Evolutionary conservation across 1,140 invertebrate species (phyloP).

Genomic region (Ganaspis sp.): DNA sequence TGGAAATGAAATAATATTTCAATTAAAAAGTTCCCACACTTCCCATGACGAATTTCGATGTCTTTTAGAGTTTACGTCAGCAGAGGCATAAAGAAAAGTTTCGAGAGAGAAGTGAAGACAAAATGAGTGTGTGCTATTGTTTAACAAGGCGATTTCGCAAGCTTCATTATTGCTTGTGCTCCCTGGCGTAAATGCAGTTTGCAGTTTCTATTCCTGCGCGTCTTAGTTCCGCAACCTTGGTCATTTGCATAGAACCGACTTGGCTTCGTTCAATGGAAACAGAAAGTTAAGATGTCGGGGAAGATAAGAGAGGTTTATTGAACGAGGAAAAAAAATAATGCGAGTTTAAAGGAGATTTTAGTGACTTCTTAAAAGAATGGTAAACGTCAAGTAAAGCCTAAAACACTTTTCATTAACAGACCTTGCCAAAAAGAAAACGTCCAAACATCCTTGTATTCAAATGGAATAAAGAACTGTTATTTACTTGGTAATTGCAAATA

Average conservation of each 20-base stretch:
- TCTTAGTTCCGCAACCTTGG: constrained; percentile 6
- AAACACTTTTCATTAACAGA: no score
- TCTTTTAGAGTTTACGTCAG: neutral
- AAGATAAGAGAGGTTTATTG: constrained; percentile 13
- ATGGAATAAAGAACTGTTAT: no score
- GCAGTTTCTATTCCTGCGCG: constrained; percentile 22
- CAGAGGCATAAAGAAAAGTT: neutral
- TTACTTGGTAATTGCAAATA: neutral
- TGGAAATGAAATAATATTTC: neutral
- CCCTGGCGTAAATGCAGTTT: constrained; percentile 12
- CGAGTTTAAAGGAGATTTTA: neutral
- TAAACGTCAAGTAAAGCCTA: no score
- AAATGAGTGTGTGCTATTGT: constrained; percentile 14
- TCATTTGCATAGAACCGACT: neutral
- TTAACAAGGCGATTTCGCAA: constrained; percentile 28
- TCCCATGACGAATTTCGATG: constrained; percentile 21
- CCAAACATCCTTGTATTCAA: no score
- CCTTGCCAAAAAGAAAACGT: no score
- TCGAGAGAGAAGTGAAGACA: neutral
- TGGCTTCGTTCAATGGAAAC: constrained; percentile 2
- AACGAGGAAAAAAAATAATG: constrained; percentile 16
- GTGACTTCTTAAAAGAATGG: no score
- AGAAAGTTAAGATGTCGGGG: constrained; percentile 25
- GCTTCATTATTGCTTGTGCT: constrained; percentile 6
- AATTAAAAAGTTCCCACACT: neutral